Conservation (phyloP, 1,140 invertebrate genomes). For the Drosophila takahashii region DNA sequence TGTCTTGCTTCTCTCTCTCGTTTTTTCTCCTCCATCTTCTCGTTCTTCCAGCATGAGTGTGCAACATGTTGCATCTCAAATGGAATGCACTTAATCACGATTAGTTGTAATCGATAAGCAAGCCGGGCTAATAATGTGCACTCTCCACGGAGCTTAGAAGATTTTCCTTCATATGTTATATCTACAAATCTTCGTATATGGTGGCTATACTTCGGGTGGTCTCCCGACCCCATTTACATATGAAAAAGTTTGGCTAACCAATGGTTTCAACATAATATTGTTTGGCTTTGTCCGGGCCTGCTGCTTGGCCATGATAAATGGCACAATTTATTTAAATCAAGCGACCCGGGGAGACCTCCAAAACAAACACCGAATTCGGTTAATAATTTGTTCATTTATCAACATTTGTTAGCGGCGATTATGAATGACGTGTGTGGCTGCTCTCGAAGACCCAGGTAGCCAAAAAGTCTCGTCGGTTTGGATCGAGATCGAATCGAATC, state of each 20-base stretch:
- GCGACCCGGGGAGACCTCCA: conserved; percentile 38
- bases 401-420: conserved; percentile 80
- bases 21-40: neutral
- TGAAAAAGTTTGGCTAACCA: conserved; percentile 75
- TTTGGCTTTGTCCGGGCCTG: conserved; percentile 53
- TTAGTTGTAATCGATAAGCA: conserved; percentile 84
- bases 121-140: conserved; percentile 53
- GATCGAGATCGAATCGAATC: conserved; percentile 7
- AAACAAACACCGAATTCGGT: conserved; percentile 57
- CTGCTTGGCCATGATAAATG: conserved; percentile 66
- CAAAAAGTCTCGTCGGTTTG: conserved; percentile 15
- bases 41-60: conserved; percentile 67
- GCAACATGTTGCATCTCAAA: conserved; percentile 79
- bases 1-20: conserved; percentile 62
- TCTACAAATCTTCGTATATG: neutral
- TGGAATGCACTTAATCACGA: conserved; percentile 85
- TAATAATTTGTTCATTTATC: conserved; percentile 79
- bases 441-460: conserved; percentile 36
- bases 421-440: conserved; percentile 69
- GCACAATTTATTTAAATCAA: conserved; percentile 81
- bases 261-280: conserved; percentile 82
- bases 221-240: conserved; percentile 66
- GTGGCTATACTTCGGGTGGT: conserved; percentile 62
- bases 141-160: conserved; percentile 37
- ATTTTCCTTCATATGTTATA: neutral